Evolutionary conservation across 2,888 invertebrate genomes (phyloP), one percentile per base, ranked within the genome.

Genomic region (Boloria selene): DNA sequence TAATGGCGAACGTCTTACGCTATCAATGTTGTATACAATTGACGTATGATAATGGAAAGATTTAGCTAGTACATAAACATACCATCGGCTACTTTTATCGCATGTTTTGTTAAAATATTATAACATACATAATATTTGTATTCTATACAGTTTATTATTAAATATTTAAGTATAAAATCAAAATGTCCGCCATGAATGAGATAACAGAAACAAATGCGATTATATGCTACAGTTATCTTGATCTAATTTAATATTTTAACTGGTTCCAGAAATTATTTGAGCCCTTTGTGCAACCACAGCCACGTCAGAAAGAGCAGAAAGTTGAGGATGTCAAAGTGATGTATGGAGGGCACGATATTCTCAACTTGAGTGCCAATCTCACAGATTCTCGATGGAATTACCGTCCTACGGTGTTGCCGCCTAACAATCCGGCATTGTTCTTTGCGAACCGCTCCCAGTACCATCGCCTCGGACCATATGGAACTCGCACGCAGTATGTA

Each of bases 401-500:
- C 79, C 90, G 88, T 66, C 87, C 92, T 59, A 93, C 94, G 13
- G 82, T 83, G 75, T 86, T 94, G 84, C 94, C 94, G 5, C 88
- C 92, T 10, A 92, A 93, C 81, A 93, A 93, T 77, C 90, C 93
- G 13, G 84, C 88, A n/a, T 85, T 93, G 76, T 94, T 93, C 89
- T 93, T 94, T 78, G 93, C 93, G 74, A 94, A 94, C 84, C 93
- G 94, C 76, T 94, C 94, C 54, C 93, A 94, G 82, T 93, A 93
- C 76, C 93, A 93, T 81, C 93, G 94, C 60, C 84, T 94, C 76
- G 93, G 93, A 7, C 92, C 93, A 13, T 90, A 91, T 68, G 93
- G 92, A 74, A 89, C 93, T 69, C 89, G 87, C 78, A 93, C 93
- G 81, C 93, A 94, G 84, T 94, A 93, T 76, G 93, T 93, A 83